Base-by-base conservation (phyloP, 2,113 vertebrate genomes). In the Oncorhynchus tshawytscha region DNA sequence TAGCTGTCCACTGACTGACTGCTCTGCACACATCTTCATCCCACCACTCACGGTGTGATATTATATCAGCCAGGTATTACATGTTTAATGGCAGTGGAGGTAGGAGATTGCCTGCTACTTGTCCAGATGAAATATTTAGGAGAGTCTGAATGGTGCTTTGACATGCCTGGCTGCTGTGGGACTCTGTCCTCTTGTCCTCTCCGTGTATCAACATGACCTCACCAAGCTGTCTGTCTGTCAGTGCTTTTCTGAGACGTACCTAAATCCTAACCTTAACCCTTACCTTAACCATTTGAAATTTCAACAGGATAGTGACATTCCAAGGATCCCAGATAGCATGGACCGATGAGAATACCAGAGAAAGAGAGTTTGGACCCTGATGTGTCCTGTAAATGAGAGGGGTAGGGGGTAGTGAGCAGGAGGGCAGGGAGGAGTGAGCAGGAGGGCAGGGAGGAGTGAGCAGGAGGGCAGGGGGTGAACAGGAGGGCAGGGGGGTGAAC, bases 101-200 rank as follows among this genome's bases (percentile, higher is more conserved):
- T 92, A 89, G 87, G 74, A 79, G 87, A 92, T 90, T 89, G 88
- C 85, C 87, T 87, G 82, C 81, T 83, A 88, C 91, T 91, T 92
- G 91, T 91, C 81, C 85, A 82, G 85, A 91, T 93, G 88, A 93
- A 93, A 92, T 93, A 92, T 93, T 93, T 91, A 92, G 84, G 39
- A 45, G 34, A 51, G 82, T 86, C 80, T 90, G 88, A 91, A 84
- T 79, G 82, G 85, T 78, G 82, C 69, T 89, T 88, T 89, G 87
- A 91, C 88, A 90, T 86, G 76, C 85, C 78, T 74, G 74, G 81
- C 84, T 87, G 88, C 84, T 81, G 74, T 70, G 87, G 87, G 88
- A n/a, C 84, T 71, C 68, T 71, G 86, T 54, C 82, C 62, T 29
- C 34, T 20, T n/a, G 71, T 66, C 51, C 73, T 20, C 72, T 34